Evolutionary conservation across 2,888 invertebrate genomes (phyloP), one percentile per base, ranked within the genome.

Genomic region (Yponomeuta evonymella): DNA sequence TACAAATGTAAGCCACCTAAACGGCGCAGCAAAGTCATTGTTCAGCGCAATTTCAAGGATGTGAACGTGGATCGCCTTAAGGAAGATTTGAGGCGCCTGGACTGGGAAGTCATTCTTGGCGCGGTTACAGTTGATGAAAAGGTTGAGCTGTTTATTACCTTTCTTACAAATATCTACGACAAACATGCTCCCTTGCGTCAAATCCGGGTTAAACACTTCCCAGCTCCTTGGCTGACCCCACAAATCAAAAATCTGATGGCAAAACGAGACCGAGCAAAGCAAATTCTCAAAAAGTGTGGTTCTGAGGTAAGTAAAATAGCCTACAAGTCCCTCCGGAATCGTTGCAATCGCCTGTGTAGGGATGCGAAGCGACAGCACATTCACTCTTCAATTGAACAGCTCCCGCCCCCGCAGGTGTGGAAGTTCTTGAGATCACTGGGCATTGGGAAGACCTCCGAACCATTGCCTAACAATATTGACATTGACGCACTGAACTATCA

Each of bases 201-300:
- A 5, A 69, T 73, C 5, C 70, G 72, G n/a, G 43, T 71, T 2
- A 71, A 71, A 23, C 71, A 70, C 43, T 72, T 43, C 48, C 74
- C 69, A 58, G 72, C 72, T 4, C 75, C 73, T 1, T 75, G 75
- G 75, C 63, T 75, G 0, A 72, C 70, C 12, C 71, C 71, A 9
- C 66, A 71, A 2, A 72, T 73, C 30, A 72, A 36, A 23, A 10
- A 29, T 2, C 9, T 73, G 1, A 71, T 74, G 29, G 33, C 66
- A 2, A 71, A 70, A 23, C 72, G 72, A 48, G 72, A 74, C 65
- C 15, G 63, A 0, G 73, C 74, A 1, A 72, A 73, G n/a, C 23
- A 64, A 1, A 72, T 67, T 63, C 71, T 68, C 23, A 72, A 72
- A 70, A 36, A 23, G 6, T 33, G 64, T n/a, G n/a, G 67, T 1